Conservation (phyloP, 2,113 vertebrate species). For the Sclerurus mexicanus region DNA sequence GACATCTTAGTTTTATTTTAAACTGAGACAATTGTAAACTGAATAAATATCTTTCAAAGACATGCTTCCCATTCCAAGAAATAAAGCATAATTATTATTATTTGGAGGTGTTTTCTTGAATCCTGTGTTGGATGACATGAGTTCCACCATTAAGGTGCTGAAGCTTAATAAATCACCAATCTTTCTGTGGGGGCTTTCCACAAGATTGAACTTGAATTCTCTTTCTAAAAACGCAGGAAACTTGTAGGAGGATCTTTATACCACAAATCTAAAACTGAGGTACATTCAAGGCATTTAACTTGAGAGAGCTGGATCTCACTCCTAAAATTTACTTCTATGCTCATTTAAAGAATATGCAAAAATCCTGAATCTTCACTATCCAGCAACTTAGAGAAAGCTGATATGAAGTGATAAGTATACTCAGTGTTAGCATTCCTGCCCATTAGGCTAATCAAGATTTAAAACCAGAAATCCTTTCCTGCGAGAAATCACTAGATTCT, state of each 20-base stretch:
- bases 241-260: neutral
- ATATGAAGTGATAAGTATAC: neutral
- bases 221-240: neutral
- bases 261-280: neutral
- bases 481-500: neutral
- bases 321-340: neutral
- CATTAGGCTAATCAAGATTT: neutral
- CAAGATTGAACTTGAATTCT: neutral
- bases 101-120: neutral
- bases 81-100: neutral
- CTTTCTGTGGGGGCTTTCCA: neutral
- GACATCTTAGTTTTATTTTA: too few species aligned
- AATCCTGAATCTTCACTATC: neutral
- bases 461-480: neutral
- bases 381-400: neutral
- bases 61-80: neutral
- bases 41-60: neutral
- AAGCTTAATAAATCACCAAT: neutral
- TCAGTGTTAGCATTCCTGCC: neutral
- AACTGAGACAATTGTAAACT: neutral
- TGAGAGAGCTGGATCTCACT: neutral
- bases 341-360: neutral
- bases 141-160: neutral
- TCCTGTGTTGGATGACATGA: neutral
- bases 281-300: neutral